Conservation (phyloP, 2,888 invertebrate species). For the Galerucella pusilla region DNA sequence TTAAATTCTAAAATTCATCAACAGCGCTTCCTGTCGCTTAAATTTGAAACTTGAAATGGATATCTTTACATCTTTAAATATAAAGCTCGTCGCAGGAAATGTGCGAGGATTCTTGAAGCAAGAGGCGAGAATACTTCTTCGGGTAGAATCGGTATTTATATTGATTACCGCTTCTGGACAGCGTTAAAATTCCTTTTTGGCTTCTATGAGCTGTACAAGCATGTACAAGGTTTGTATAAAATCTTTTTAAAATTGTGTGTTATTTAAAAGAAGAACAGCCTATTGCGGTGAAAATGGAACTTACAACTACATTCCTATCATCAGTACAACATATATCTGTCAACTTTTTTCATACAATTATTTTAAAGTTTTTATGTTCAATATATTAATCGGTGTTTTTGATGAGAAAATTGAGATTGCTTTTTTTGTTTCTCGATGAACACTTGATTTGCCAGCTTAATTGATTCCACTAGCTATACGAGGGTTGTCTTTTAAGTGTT, state of each 20-base stretch:
- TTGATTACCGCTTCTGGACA: conserved; percentile 34
- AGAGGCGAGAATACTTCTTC: conserved; percentile 48
- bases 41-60: conserved; percentile 51
- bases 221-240: not conserved
- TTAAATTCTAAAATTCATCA: conserved; percentile 2
- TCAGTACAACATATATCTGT: too few species aligned
- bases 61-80: conserved; percentile 49
- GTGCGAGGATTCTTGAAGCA: conserved; percentile 51
- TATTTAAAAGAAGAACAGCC: too few species aligned
- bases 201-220: not conserved
- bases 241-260: not conserved
- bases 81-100: conserved; percentile 53
- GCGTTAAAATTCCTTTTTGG: not conserved
- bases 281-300: too few species aligned
- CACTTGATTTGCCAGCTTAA: too few species aligned
- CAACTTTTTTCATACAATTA: too few species aligned
- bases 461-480: too few species aligned
- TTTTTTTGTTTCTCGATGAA: too few species aligned
- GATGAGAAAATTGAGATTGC: too few species aligned
- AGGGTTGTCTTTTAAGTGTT: too few species aligned
- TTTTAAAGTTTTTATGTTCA: too few species aligned
- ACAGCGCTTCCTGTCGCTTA: conserved; percentile 58
- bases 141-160: conserved; percentile 49
- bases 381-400: too few species aligned
- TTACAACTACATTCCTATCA: too few species aligned